phyloP scores from a whole-genome alignment of 2,113 vertebrate species.

The Mesoclemmys tuberculata region DNA sequence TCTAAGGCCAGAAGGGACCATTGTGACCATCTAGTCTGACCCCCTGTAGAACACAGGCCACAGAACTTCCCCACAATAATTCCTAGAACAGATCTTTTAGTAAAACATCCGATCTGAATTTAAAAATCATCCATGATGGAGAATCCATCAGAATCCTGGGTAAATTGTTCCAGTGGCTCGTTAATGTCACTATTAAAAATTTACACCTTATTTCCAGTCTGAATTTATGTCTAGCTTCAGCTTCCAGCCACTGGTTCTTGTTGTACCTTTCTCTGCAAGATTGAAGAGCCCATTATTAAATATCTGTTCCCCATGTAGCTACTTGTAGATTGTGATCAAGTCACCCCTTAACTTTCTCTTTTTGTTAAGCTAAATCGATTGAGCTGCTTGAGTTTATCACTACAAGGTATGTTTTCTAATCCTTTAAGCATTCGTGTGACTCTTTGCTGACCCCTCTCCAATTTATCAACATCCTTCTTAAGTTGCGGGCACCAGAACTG shows the following conservation, averaged over 20 bases:
- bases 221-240: not conserved
- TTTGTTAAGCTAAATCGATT: not conserved
- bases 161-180: not conserved
- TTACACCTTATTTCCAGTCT: not conserved
- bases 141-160: too few species aligned
- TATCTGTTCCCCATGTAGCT: not conserved
- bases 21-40: too few species aligned
- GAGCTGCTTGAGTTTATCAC: not conserved
- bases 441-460: not conserved
- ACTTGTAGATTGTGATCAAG: not conserved
- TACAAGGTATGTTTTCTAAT: not conserved
- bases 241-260: too few species aligned
- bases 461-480: not conserved
- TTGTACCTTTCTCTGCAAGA: not conserved
- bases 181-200: not conserved
- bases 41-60: too few species aligned
- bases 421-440: not conserved
- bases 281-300: not conserved
- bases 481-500: not conserved
- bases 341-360: not conserved
- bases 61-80: too few species aligned
- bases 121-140: too few species aligned
- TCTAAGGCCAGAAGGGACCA: too few species aligned
- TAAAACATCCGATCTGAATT: too few species aligned
- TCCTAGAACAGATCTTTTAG: too few species aligned